phyloP scores from a whole-genome alignment of 2,113 vertebrate species.

The Lycaon pictus region DNA sequence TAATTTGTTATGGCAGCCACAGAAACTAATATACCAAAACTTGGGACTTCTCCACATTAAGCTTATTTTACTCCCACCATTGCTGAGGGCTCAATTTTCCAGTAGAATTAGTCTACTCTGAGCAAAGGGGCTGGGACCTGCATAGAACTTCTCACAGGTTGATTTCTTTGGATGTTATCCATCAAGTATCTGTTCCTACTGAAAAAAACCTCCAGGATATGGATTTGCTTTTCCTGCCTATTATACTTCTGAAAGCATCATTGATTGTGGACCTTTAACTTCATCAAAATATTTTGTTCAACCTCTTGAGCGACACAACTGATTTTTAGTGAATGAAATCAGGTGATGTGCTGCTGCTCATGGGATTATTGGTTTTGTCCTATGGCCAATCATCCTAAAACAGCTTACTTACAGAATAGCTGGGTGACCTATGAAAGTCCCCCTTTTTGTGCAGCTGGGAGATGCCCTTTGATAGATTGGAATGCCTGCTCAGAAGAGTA shows the following conservation, averaged over 20 bases:
- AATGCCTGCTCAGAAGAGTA: neutral
- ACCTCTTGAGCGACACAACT: neutral
- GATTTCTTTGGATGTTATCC: neutral
- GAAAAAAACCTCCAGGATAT: neutral
- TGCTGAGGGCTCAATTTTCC: neutral
- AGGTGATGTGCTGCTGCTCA: neutral
- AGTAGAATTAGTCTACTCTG: neutral
- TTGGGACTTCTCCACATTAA: neutral
- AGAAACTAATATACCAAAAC: neutral
- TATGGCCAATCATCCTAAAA: neutral
- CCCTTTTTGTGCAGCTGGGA: neutral
- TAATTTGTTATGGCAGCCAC: neutral
- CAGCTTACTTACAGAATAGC: neutral
- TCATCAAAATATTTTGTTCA: conserved; percentile 17
- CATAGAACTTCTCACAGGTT: neutral
- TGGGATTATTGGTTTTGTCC: neutral
- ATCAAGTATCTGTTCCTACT: neutral
- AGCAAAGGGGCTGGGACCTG: neutral
- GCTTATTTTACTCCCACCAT: neutral
- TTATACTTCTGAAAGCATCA: neutral
- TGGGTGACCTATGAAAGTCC: neutral
- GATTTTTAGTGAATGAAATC: conserved; percentile 34
- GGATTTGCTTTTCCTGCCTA: conserved; percentile 31
- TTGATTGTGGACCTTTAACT: neutral
- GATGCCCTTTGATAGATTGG: neutral